phyloP scores from a whole-genome alignment of 2,113 vertebrate genomes.

The Gobiocypris rarus region DNA sequence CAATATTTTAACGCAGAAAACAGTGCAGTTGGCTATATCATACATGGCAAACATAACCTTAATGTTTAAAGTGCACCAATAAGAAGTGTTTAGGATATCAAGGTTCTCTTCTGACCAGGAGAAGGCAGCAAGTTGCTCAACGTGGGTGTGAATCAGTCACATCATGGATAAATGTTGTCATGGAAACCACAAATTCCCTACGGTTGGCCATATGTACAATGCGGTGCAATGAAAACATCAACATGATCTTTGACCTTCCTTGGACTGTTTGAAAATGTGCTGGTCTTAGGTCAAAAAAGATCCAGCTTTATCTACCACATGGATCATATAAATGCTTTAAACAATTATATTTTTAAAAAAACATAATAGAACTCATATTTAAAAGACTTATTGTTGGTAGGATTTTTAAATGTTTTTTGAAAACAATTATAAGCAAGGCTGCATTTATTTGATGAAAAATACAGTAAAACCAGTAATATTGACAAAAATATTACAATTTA shows the following conservation, averaged over 20 bases:
- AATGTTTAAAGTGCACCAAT: background rate
- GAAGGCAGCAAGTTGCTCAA: conserved; percentile 23
- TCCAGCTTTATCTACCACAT: background rate
- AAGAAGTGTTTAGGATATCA: background rate
- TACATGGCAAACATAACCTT: background rate
- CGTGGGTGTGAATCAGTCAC: conserved; percentile 44
- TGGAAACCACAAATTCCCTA: background rate
- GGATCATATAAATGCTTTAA: background rate
- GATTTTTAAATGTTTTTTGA: too few species aligned
- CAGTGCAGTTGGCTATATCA: background rate
- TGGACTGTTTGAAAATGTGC: background rate
- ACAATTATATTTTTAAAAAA: too few species aligned
- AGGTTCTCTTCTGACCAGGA: background rate
- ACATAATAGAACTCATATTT: too few species aligned
- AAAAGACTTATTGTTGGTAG: too few species aligned
- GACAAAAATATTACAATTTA: too few species aligned
- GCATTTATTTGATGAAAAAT: background rate
- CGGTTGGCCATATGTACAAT: conserved; percentile 27
- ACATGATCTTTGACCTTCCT: conserved; percentile 28
- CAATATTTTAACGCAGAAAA: background rate
- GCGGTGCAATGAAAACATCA: conserved; percentile 11
- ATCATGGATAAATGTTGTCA: conserved; percentile 46
- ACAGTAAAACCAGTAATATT: background rate
- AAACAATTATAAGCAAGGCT: background rate
- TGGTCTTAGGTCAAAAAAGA: background rate